A percentile compares a stretch with the other conserved stretches of the same genome.
phyloP scores from a whole-genome alignment of 2,113 vertebrate genomes.

The Aix galericulata region DNA sequence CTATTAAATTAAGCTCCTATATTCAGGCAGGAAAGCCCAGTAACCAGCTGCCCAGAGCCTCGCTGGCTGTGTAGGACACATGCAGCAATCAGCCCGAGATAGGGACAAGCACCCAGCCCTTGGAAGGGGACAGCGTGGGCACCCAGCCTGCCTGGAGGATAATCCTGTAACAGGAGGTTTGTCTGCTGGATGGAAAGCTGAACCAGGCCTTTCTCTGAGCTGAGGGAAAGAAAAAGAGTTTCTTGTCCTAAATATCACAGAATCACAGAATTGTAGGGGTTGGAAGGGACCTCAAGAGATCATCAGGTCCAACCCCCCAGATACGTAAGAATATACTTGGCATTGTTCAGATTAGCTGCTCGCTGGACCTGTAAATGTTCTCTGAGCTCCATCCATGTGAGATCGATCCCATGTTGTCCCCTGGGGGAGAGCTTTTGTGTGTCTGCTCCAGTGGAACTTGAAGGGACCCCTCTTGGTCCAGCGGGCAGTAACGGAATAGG shows the following conservation, averaged over 20 bases:
- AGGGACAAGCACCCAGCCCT: neutral
- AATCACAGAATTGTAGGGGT: no score
- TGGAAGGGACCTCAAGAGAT: no score
- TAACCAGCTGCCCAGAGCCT: slow-evolving; percentile 36
- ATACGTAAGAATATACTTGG: neutral
- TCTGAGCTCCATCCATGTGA: neutral
- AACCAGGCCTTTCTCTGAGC: slow-evolving; percentile 6
- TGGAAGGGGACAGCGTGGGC: neutral
- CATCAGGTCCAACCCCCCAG: neutral
- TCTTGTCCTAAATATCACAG: neutral
- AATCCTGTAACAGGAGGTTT: neutral
- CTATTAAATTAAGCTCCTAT: slow-evolving; percentile 63
- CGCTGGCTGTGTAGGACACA: slow-evolving; percentile 25
- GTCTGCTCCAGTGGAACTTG: slow-evolving; percentile 5
- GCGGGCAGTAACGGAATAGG: neutral
- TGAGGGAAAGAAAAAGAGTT: neutral
- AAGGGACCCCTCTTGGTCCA: neutral
- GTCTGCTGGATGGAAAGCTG: neutral
- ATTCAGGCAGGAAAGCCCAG: slow-evolving; percentile 37
- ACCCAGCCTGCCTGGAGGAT: neutral
- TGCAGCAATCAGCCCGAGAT: neutral
- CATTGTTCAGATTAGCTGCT: neutral
- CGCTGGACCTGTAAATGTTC: slow-evolving; percentile 4
- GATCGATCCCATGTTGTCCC: slow-evolving; percentile 39
- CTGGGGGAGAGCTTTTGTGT: slow-evolving; percentile 7